phyloP scores from a whole-genome alignment of 2,797 vertebrate genomes.

The Lithobates pipiens region DNA sequence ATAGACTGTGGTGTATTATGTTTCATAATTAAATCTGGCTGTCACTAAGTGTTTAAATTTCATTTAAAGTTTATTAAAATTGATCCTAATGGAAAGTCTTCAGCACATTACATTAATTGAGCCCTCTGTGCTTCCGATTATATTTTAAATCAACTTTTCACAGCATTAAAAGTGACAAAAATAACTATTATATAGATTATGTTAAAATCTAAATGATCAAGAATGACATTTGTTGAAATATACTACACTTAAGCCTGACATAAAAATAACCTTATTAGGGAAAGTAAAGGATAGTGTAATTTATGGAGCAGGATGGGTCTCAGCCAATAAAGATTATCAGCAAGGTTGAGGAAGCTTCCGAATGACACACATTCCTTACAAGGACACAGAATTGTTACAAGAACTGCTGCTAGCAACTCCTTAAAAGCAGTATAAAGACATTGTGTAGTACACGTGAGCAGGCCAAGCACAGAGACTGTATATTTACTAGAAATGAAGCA shows the following conservation, averaged over 20 bases:
- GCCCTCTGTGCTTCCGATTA: conserved; percentile 58
- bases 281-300: conserved; percentile 61
- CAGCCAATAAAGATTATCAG: conserved; percentile 58
- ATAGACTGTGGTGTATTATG: conserved; percentile 14
- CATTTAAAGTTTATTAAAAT: conserved; percentile 62
- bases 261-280: conserved; percentile 62
- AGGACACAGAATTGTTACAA: conserved; percentile 37
- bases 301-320: conserved; percentile 52
- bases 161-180: conserved; percentile 60
- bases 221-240: conserved; percentile 59
- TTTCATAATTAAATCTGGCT: conserved; percentile 50
- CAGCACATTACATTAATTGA: conserved; percentile 60
- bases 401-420: conserved; percentile 31
- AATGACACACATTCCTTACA: conserved; percentile 56
- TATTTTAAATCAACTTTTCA: conserved; percentile 60
- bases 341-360: conserved; percentile 56
- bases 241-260: conserved; percentile 60
- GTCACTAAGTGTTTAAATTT: conserved; percentile 60
- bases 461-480: neutral
- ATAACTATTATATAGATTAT: conserved; percentile 63
- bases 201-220: conserved; percentile 60
- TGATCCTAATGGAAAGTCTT: conserved; percentile 59
- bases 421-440: conserved; percentile 13
- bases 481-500: neutral
- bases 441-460: neutral